Base-by-base conservation (phyloP, 2,113 vertebrate genomes). In the Crotalus helleri region DNA sequence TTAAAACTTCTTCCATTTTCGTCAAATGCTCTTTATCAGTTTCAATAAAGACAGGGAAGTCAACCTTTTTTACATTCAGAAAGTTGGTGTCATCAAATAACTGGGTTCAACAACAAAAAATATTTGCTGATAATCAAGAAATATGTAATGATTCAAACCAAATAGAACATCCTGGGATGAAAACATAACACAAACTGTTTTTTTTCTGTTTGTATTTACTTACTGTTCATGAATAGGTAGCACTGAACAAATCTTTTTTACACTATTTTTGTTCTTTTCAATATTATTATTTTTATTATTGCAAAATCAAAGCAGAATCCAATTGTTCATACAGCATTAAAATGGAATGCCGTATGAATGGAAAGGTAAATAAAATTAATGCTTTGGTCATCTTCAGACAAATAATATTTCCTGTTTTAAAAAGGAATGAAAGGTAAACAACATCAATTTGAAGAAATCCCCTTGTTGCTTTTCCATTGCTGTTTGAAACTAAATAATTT, bases 391-490 rank as follows among this genome's bases (percentile, higher is more conserved):
- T 55, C 21, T 88, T 88, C 61, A 74, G 88, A 91, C 1, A 91
- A 92, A 93, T 58, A 86, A 8, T 19, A 74, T 39, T 81, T 85
- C 88, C 29, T 57, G 24, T 61, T 0, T 74, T 26, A 13, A 85
- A 85, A 26, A 46, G 94, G 91, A 46, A n/a, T 33, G 93, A 85
- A 85, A n/a, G 26, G 15, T 17, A 8, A 49, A 0, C 23, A 0
- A 33, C 89, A 24, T 0, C 0, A 1, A 3, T 4, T 3, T 12
- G 46, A 23, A 23, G 19, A 49, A n/a, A 51, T 9, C 49, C 49
- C 8, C 49, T 51, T 51, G 0, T 0, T 89, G 0, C 0, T 8
- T 0, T 74, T 1, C 85, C 29, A 54, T 51, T 3, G 58, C 89
- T 5, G 0, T 0, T 88, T 39, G 64, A 92, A 89, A 92, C 15